Percentiles rank a stretch among this genome's conserved stretches.
Evolutionary conservation across 2,797 vertebrate genomes (phyloP).

Genomic region (Ctenopoma multispine): DNA sequence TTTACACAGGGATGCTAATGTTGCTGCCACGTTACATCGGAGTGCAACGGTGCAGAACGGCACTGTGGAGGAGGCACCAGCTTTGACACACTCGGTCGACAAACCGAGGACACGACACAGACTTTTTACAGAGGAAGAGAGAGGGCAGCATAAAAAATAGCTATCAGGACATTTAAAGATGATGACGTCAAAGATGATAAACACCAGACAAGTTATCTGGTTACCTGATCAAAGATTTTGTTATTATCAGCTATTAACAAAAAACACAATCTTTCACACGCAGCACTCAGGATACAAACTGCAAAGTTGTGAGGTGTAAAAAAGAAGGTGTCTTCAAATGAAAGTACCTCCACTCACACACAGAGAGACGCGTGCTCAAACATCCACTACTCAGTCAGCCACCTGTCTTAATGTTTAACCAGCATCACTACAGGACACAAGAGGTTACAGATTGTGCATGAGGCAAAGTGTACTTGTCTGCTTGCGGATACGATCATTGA

Average conservation of each 20-base stretch:
- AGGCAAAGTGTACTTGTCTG: background rate
- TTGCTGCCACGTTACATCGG: slow-evolving; percentile 81
- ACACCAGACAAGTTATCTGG: too few species aligned
- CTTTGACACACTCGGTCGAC: slow-evolving; percentile 5
- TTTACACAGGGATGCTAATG: slow-evolving; percentile 82
- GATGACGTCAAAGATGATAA: too few species aligned
- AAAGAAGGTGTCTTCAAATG: too few species aligned
- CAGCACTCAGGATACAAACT: too few species aligned
- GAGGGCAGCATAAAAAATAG: slow-evolving; percentile 1
- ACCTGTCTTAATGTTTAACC: slow-evolving; percentile 38
- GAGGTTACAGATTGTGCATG: background rate
- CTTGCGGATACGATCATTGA: background rate
- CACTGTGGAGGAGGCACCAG: slow-evolving; percentile 64
- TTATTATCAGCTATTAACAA: too few species aligned
- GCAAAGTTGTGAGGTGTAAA: too few species aligned
- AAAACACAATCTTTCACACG: too few species aligned
- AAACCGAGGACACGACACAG: slow-evolving; percentile 69
- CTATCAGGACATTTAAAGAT: too few species aligned
- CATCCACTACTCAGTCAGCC: background rate
- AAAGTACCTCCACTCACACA: slow-evolving; percentile 7
- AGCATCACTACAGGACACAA: slow-evolving; percentile 5
- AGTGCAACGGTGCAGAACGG: slow-evolving; percentile 76
- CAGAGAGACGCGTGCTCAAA: background rate
- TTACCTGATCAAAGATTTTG: too few species aligned
- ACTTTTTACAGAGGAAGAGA: slow-evolving; percentile 46